Conservation (phyloP, 2,888 invertebrate species). For the Octonoba sinensis region DNA sequence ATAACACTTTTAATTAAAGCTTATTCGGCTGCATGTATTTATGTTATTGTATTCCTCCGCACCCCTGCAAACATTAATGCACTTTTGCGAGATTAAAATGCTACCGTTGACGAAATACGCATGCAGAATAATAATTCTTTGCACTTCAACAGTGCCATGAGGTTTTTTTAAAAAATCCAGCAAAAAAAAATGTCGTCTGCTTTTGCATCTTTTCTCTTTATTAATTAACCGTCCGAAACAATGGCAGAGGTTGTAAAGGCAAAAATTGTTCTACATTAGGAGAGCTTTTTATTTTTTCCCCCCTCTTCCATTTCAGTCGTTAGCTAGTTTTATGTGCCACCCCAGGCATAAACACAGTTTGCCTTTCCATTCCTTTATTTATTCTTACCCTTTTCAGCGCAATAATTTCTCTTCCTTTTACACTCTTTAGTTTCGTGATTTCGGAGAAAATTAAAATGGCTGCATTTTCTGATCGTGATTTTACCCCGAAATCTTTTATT, state of each 20-base stretch:
- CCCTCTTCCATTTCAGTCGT: conserved; percentile 8
- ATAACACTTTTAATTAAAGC: conserved; percentile 13
- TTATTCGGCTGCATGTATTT: conserved; percentile 3
- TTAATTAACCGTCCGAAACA: conserved; percentile 50
- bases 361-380: conserved; percentile 32
- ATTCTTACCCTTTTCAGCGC: conserved; percentile 22
- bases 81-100: conserved; percentile 27
- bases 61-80: conserved; percentile 3
- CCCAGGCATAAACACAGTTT: conserved; percentile 21
- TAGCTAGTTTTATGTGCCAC: conserved; percentile 17
- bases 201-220: conserved; percentile 18
- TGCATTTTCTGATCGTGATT: conserved; percentile 37
- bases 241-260: conserved; percentile 11
- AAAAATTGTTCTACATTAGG: conserved; percentile 39
- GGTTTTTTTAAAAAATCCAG: background rate
- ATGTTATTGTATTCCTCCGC: background rate
- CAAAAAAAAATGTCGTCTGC: conserved; percentile 39
- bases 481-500: conserved; percentile 29
- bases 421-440: conserved; percentile 20
- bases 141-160: conserved; percentile 11
- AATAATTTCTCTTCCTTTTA: conserved; percentile 22
- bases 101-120: conserved; percentile 28
- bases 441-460: conserved; percentile 45
- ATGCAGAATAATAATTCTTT: conserved; percentile 28
- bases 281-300: conserved; percentile 1